phyloP scores from a whole-genome alignment of 2,797 vertebrate species.

The Argyrosomus regius region DNA sequence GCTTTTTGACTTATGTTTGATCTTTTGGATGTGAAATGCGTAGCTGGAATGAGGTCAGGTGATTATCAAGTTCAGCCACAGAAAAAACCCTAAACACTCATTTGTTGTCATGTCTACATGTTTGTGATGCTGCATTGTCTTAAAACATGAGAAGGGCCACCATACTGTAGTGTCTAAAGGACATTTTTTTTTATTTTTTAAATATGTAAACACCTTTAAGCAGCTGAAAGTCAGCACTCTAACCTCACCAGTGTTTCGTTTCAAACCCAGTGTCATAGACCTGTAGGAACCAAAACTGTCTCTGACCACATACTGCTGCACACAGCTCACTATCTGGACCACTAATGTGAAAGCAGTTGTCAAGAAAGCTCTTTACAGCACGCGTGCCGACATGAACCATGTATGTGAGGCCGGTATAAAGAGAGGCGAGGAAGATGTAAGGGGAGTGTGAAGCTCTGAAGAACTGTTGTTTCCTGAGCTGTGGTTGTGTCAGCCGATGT shows the following conservation, averaged over 20 bases:
- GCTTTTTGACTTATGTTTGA: not conserved
- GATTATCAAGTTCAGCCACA: not conserved
- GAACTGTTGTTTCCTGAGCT: slow-evolving; percentile 57
- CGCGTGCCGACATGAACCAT: not conserved
- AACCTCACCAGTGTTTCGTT: not conserved
- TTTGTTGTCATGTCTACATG: not conserved
- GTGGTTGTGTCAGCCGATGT: slow-evolving; percentile 30
- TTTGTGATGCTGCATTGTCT: not conserved
- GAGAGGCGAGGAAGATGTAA: not conserved
- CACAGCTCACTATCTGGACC: not conserved
- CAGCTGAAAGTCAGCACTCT: not conserved
- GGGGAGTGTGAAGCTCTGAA: not conserved
- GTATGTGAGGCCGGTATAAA: not conserved
- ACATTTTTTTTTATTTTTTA: too few species aligned
- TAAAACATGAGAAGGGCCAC: not conserved
- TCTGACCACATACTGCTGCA: not conserved
- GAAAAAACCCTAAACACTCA: not conserved
- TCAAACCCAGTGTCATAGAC: not conserved
- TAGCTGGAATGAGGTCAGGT: not conserved
- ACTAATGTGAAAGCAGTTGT: not conserved
- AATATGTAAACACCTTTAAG: not conserved
- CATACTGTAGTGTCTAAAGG: not conserved
- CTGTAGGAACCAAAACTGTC: not conserved
- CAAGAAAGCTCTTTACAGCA: not conserved
- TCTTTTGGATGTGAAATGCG: not conserved